Evolutionary conservation across 2,113 vertebrate genomes (phyloP), one percentile per base, ranked within the genome.

Genomic region (Toxotes chatareus): DNA sequence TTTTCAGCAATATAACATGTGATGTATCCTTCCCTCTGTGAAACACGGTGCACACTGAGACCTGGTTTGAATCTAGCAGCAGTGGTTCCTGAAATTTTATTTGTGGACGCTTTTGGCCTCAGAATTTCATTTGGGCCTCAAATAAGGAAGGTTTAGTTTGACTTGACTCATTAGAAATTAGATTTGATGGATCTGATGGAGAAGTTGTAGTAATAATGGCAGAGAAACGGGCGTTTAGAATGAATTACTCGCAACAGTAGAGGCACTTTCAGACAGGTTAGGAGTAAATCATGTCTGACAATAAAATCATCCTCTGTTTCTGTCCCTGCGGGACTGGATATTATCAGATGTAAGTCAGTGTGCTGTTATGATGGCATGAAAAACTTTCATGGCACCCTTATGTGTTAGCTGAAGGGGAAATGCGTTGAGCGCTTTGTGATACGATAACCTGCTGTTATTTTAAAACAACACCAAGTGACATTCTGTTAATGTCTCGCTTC

Each of bases 401-500:
- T 51, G 56, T 59, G 62, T 63, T 19, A 12, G 69, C 13, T 47
- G 69, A 80, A 74, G 42, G 32, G 53, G 76, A 65, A 70, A 38
- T 51, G 32, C 72, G 67, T 73, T 57, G 76, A 70, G 56, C 21
- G 4, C 61, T 31, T 27, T 63, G 63, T 53, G 42, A 36, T 49
- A 77, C 38, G 40, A 77, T 71, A 63, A 73, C 57, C 62, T 56
- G 44, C 75, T 73, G 61, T 72, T 47, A 46, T 67, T 65, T 73
- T 56, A 79, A 59, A 69, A 55, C 36, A 70, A 49, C 19, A 51
- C 6, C 17, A 19, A 17, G 7, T 49, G 57, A 42, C 51, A 47
- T 49, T 80, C 69, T 78, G 32, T 31, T 4, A 63, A 72, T 63
- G 81, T 73, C 42, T 32, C 34, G 7, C 65, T 40, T 57, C 42